Evolutionary conservation across 2,797 vertebrate genomes (phyloP), one percentile per base, ranked within the genome.

Genomic region (Sebastes flavidus): DNA sequence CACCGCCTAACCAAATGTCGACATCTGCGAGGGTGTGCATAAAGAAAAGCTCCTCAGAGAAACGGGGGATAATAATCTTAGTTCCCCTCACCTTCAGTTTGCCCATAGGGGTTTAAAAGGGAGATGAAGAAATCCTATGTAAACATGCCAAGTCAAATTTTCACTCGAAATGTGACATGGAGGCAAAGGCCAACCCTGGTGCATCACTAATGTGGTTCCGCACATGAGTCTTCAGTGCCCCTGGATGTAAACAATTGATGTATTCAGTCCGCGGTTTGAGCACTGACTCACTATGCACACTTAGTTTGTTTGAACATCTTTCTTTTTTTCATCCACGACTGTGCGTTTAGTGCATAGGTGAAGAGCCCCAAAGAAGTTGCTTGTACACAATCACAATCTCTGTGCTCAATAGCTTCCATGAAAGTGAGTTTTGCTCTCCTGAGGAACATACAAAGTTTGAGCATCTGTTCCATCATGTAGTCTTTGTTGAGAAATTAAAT

Each of bases 1-100:
- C 94, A 95, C 93, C 88, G 93, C 93, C 93, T 94, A 94, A 94
- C 94, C 94, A 95, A 95, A 95, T 95, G 94, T 95, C 93, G 94
- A 95, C 94, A 95, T 95, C 94, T 95, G 94, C 90, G 94, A 94
- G 93, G 94, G 93, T 94, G 93, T 93, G 93, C 94, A 94, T 93
- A 88, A 93, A 92, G 94, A 92, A 94, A 94, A 93, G 90, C 93
- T 94, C 92, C 94, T 92, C 92, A 77, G 93, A 94, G 93, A 89
- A 93, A 93, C 76, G 80, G 86, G 91, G 94, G 94, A 94, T 95
- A 92, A 95, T 94, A 92, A 95, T 95, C 93, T 94, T 94, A 95
- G 93, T 93, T 94, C 91, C 91, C 89, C 91, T 94, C 93, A 94
- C 93, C 93, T 94, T 93, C 93, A 94, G 93, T 88, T 87, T 77